Conservation (phyloP, 2,113 vertebrate species). For the Toxotes jaculatrix region DNA sequence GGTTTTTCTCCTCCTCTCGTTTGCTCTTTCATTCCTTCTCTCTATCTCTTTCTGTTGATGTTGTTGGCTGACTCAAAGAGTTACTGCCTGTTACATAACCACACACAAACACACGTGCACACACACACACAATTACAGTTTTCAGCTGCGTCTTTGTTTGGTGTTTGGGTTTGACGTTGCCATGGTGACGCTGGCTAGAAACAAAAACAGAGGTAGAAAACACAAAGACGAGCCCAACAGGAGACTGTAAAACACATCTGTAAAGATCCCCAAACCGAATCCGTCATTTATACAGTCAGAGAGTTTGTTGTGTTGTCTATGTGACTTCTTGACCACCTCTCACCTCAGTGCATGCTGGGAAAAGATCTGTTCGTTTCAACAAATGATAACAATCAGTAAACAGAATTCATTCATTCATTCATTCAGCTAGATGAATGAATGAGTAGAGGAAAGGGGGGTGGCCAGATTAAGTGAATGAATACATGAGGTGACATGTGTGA, state of each 20-base stretch:
- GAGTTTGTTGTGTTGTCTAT: background rate
- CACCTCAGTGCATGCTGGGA: background rate
- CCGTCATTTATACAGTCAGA: background rate
- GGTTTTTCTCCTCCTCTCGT: constrained; percentile 1
- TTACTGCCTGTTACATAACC: constrained; percentile 54
- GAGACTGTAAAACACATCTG: constrained; percentile 43
- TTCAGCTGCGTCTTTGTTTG: constrained; percentile 61
- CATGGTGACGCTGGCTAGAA: constrained; percentile 41
- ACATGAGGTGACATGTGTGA: too few species aligned
- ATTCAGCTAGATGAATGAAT: background rate
- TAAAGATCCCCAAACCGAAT: constrained; percentile 23
- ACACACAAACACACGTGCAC: constrained; percentile 6
- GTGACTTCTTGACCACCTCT: background rate
- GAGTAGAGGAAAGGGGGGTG: background rate
- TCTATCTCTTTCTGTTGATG: constrained; percentile 41
- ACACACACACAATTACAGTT: constrained; percentile 35
- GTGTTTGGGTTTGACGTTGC: constrained; percentile 66
- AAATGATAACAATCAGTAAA: background rate
- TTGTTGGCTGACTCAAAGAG: constrained; percentile 39
- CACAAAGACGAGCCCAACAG: constrained; percentile 12
- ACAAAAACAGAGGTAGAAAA: constrained; percentile 39
- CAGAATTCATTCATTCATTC: background rate
- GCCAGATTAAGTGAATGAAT: background rate
- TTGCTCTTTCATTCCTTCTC: background rate
- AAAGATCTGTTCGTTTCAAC: background rate